Conservation (phyloP, 1,140 invertebrate species). For the Atopsyche davidsoni region DNA sequence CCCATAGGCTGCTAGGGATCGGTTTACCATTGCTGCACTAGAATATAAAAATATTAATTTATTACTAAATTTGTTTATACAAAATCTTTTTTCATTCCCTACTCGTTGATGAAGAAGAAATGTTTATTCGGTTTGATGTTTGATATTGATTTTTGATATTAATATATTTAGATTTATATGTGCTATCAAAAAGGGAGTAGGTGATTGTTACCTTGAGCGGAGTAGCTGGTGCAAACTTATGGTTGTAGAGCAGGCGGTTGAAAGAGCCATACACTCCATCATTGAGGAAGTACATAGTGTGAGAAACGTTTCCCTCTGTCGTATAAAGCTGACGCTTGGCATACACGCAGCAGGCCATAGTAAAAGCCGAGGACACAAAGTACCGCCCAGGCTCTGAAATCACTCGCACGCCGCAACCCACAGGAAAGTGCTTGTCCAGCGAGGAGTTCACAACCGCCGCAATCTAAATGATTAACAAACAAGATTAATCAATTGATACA, state of each 20-base stretch:
- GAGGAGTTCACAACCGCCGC: conserved; percentile 65
- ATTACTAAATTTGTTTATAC: too few species aligned
- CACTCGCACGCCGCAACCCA: conserved; percentile 65
- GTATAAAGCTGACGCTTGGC: conserved; percentile 37
- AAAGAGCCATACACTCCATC: conserved; percentile 98
- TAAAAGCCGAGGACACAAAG: conserved; percentile 91
- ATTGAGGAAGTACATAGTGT: conserved; percentile 94
- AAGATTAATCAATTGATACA: too few species aligned
- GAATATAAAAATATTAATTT: too few species aligned
- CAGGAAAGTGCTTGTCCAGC: conserved; percentile 77
- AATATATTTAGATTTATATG: too few species aligned
- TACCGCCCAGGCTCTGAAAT: conserved; percentile 97
- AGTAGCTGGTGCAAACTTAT: conserved; percentile 67
- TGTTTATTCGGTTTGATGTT: too few species aligned
- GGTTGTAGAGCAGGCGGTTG: conserved; percentile 94
- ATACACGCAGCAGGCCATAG: conserved; percentile 69
- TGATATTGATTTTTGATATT: too few species aligned
- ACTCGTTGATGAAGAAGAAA: too few species aligned
- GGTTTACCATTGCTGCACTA: conserved; percentile 30
- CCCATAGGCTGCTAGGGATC: conserved; percentile 69
- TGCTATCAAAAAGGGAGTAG: too few species aligned
- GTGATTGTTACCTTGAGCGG: conserved; percentile 57
- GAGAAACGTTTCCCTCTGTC: conserved; percentile 39
- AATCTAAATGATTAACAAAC: conserved; percentile 60
- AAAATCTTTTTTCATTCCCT: too few species aligned